Base-by-base conservation (phyloP, 2,888 invertebrate species). In the Galerucella nymphaeae region DNA sequence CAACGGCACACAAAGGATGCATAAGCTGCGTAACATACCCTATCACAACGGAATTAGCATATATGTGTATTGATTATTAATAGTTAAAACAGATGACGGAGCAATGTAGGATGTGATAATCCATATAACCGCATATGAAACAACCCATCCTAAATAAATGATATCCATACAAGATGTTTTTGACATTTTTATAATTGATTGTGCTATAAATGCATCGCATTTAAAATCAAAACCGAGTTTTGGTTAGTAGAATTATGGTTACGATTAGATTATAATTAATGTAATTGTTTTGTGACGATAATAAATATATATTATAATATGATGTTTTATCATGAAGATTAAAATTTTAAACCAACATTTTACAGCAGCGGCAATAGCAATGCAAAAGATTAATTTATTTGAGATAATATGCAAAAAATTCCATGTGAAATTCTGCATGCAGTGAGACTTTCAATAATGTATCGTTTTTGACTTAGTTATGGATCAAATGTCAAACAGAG, bases 11-110 rank as follows among this genome's bases (percentile, higher is more conserved):
- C 48, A 59, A 59, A 67, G 59, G 66, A 58, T 48, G 67, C 55
- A 65, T 41, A 65, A 16, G 65, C 65, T 38, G 55, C 55, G 55
- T 67, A 59, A 67, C 67, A 48, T 67, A 67, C 45, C 45, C 67
- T 48, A 59, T 67, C 23, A 67, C 59, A 67, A 59, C 67, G 59
- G 59, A 67, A 59, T 67, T 67, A 55, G 48, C 59, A 23, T n/a
- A 59, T 30, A 48, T 48, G 30, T 67, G 10, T 68, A 68, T 68
- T 68, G 61, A 68, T 68, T 68, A 68, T 61, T 68, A 68, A 68
- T 68, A 68, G 68, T 68, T 62, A 61, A 68, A 68, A 68, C 68
- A 68, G 62, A 68, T 68, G 68, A 45, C 53, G 68, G 53, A 62
- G 48, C 53, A 68, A 53, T 68, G 68, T 68, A 61, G 53, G 62